Percentiles rank a stretch among this genome's conserved stretches.
Evolutionary conservation across 35 echinoderm and acorn worm genomes (phyloP).

Genomic region (Hemicentrotus pulcherrimus): DNA sequence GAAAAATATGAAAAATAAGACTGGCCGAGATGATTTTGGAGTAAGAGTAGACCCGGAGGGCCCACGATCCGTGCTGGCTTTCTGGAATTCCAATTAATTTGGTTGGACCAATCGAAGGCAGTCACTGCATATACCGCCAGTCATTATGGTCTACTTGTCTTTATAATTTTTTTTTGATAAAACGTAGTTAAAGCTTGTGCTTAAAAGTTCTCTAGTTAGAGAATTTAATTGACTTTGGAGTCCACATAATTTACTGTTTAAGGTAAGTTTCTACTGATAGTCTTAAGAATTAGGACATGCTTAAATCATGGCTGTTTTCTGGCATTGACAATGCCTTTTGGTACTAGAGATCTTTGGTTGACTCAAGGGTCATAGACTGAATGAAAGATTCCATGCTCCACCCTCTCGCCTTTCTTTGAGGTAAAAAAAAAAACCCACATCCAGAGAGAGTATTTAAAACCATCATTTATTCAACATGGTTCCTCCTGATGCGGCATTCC

Average conservation of each 20-base stretch:
- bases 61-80: not conserved
- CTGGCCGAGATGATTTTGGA: not conserved
- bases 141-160: not conserved
- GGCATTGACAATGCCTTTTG: not conserved
- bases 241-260: not conserved
- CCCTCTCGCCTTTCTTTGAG: not conserved
- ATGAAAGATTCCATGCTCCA: not conserved
- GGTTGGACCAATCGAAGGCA: not conserved
- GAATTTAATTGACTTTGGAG: not conserved
- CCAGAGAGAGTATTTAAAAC: constrained; percentile 12
- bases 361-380: not conserved
- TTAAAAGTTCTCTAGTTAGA: not conserved
- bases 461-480: constrained; percentile 7
- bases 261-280: not conserved
- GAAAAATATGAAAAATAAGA: not conserved
- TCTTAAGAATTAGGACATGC: not conserved
- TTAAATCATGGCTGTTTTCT: not conserved
- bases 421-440: not conserved
- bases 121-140: not conserved
- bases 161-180: no score
- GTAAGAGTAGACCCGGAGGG: constrained; percentile 6
- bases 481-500: constrained; percentile 8
- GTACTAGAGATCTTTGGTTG: not conserved
- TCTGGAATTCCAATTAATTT: constrained; percentile 40
- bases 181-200: not conserved